Percentiles rank a stretch among this genome's conserved stretches.
Evolutionary conservation across 2,113 vertebrate species (phyloP).

Genomic region (Scatophagus argus): DNA sequence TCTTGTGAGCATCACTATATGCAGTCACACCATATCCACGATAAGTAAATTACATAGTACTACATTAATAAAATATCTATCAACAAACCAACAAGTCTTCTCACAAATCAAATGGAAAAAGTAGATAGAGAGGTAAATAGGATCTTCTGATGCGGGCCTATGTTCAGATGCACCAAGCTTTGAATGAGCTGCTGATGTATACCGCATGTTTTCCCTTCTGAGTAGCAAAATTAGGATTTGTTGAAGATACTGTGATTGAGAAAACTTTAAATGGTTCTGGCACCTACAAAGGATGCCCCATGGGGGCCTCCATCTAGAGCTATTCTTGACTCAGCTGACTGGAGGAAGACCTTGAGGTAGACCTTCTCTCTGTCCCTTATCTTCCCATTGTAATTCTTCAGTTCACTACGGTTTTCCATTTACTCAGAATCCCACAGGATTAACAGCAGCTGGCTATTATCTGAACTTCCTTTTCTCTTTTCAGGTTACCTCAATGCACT

Average conservation of each 20-base stretch:
- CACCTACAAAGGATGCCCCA: conserved; percentile 7
- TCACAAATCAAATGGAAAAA: neutral
- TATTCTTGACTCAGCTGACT: conserved; percentile 5
- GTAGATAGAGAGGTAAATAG: neutral
- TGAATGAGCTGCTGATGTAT: neutral
- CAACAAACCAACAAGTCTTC: neutral
- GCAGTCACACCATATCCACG: neutral
- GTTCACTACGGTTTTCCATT: neutral
- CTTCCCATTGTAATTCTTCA: neutral
- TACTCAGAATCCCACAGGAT: neutral
- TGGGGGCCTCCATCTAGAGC: neutral
- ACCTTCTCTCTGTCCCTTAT: neutral
- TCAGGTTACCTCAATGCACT: neutral
- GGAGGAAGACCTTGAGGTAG: neutral
- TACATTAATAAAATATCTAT: neutral
- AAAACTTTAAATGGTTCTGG: conserved; percentile 5
- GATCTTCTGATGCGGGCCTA: neutral
- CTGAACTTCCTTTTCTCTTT: neutral
- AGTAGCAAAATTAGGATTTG: neutral
- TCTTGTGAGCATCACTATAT: neutral
- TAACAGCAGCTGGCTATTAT: neutral
- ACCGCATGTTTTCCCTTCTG: neutral
- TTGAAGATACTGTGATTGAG: neutral
- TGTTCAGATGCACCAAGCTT: too few relatives aligned
- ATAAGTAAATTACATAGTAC: neutral